phyloP scores from a whole-genome alignment of 2,113 vertebrate genomes.

The Heterotilapia buettikoferi region DNA sequence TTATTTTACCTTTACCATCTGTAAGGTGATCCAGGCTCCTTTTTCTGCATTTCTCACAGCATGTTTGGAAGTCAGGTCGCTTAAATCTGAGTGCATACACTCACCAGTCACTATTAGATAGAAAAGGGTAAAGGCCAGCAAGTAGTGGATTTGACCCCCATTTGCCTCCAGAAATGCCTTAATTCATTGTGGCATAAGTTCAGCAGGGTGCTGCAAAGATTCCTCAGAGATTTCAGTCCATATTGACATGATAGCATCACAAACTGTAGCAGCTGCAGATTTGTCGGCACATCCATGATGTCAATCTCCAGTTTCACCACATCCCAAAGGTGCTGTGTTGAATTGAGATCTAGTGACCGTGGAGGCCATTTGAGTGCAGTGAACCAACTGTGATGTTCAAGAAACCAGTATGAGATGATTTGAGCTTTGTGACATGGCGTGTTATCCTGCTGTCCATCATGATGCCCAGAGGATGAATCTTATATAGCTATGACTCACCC shows the following conservation, averaged over 20 bases:
- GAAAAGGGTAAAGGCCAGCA: neutral
- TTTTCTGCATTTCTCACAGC: neutral
- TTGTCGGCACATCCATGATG: neutral
- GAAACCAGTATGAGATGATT: neutral
- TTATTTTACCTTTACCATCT: neutral
- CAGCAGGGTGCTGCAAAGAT: neutral
- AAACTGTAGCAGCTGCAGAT: neutral
- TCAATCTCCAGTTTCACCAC: neutral
- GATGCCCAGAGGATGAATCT: neutral
- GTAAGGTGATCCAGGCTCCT: neutral
- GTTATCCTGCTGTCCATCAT: neutral
- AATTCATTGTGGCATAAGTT: neutral
- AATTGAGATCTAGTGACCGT: neutral
- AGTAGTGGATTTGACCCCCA: neutral
- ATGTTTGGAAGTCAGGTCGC: neutral
- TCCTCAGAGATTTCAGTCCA: neutral
- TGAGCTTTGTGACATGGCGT: neutral
- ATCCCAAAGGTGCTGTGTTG: neutral
- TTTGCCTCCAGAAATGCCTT: neutral
- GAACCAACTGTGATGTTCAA: neutral
- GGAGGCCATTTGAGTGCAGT: neutral
- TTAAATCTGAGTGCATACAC: neutral
- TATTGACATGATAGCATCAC: neutral
- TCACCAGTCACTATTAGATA: neutral
- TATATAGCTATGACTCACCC: neutral